Percentiles rank a stretch among this genome's conserved stretches.
Evolutionary conservation across 2,797 vertebrate species (phyloP).

Genomic region (Vespertilio murinus): DNA sequence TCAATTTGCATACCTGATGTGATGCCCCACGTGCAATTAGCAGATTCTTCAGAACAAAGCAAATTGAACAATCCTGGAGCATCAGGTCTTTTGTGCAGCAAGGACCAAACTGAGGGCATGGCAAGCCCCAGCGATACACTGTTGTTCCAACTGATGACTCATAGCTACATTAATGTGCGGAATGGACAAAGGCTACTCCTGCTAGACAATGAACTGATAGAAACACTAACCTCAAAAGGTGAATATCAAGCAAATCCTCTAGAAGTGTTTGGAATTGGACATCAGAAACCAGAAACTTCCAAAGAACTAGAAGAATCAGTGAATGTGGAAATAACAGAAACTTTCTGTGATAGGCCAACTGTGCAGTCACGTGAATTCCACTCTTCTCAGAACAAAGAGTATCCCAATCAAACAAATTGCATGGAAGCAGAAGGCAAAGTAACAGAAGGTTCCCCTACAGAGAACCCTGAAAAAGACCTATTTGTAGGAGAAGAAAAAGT

Average conservation of each 20-base stretch:
- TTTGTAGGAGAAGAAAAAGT: constrained; percentile 44
- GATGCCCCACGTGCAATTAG: constrained; percentile 82
- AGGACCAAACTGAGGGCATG: constrained; percentile 65
- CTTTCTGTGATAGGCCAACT: neutral
- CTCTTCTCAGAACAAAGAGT: constrained; percentile 39
- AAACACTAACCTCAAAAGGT: constrained; percentile 49
- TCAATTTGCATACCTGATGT: constrained; percentile 89
- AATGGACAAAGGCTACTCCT: constrained; percentile 91
- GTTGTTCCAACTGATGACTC: constrained; percentile 90
- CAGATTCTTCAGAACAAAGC: constrained; percentile 79
- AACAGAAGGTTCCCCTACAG: neutral
- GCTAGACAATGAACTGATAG: constrained; percentile 87
- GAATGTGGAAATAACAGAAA: neutral
- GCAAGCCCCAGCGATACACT: constrained; percentile 82
- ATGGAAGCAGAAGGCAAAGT: constrained; percentile 62
- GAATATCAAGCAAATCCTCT: neutral
- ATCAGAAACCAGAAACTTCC: constrained; percentile 18
- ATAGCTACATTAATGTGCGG: constrained; percentile 91
- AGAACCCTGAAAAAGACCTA: constrained; percentile 29
- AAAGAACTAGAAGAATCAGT: constrained; percentile 58
- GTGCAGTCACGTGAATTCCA: constrained; percentile 59
- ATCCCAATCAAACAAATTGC: neutral
- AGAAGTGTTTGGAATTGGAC: constrained; percentile 38
- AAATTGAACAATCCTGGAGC: constrained; percentile 75
- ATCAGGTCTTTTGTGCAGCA: constrained; percentile 67